These are phyloP conservation scores for Hemitrygon akajei DNA, from an alignment of 2,797 vertebrate species.

Conservation along the genomic window DNA sequence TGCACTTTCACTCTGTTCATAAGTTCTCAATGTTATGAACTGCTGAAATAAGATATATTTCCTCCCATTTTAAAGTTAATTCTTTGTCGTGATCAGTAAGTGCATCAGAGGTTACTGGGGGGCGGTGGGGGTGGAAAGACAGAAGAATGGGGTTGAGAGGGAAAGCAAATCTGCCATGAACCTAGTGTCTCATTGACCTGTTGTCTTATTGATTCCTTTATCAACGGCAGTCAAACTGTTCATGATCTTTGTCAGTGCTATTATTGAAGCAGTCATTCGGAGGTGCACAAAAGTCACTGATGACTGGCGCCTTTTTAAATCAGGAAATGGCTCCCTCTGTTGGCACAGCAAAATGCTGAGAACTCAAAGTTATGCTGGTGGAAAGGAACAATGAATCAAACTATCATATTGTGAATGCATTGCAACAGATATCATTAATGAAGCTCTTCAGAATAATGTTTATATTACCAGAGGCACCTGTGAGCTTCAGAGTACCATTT, in stretches of 20 bases:
- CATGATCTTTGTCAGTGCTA: not conserved
- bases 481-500: not conserved
- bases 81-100: not conserved
- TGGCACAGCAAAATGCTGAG: not conserved
- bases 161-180: no score
- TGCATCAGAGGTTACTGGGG: no score
- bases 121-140: no score
- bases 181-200: no score
- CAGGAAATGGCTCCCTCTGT: not conserved
- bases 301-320: not conserved
- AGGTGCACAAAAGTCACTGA: not conserved
- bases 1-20: not conserved
- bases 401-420: not conserved
- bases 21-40: not conserved
- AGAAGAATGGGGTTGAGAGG: no score
- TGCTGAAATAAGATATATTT: not conserved
- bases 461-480: not conserved
- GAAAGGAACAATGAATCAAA: not conserved
- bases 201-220: no score
- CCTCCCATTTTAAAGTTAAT: slow-evolving; percentile 14
- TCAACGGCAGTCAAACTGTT: not conserved
- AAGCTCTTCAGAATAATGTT: not conserved
- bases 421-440: not conserved
- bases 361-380: not conserved
- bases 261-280: not conserved